phyloP scores from a whole-genome alignment of 53 echinoderm and acorn worm species.

The Henricia sp. region DNA sequence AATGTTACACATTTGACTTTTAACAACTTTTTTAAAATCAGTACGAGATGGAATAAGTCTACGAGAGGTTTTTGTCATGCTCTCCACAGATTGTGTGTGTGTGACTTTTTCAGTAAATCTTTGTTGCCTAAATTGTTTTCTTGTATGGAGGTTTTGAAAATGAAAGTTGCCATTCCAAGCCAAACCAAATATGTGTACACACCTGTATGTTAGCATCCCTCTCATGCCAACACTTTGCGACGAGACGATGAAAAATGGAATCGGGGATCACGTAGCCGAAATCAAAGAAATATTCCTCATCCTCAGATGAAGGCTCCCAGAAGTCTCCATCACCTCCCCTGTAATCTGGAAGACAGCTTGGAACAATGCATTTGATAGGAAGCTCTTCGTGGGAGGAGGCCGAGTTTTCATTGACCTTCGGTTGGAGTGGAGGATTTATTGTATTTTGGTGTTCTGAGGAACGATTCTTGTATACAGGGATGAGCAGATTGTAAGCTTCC shows the following conservation, averaged over 20 bases:
- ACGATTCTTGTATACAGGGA: conserved; percentile 18
- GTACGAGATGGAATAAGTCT: too few species aligned
- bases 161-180: too few species aligned
- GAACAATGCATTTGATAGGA: conserved; percentile 25
- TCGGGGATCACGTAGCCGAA: conserved; percentile 47
- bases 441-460: not conserved
- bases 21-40: too few species aligned
- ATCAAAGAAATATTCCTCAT: conserved; percentile 61
- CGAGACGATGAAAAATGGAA: conserved; percentile 47
- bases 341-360: conserved; percentile 38
- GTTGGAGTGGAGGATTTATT: not conserved
- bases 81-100: too few species aligned
- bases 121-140: too few species aligned
- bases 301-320: conserved; percentile 39
- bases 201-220: conserved; percentile 2
- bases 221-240: conserved; percentile 45
- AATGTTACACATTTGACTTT: too few species aligned
- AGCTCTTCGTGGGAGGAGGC: not conserved
- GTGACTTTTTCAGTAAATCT: too few species aligned
- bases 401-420: not conserved
- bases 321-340: conserved; percentile 12
- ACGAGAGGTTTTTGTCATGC: too few species aligned
- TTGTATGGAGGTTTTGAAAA: too few species aligned
- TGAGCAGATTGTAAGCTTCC: conserved; percentile 33
- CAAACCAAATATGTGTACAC: not conserved